Percentiles rank a stretch among this genome's conserved stretches.
Evolutionary conservation across 2,797 vertebrate genomes (phyloP).

Genomic region (Alosa sapidissima): DNA sequence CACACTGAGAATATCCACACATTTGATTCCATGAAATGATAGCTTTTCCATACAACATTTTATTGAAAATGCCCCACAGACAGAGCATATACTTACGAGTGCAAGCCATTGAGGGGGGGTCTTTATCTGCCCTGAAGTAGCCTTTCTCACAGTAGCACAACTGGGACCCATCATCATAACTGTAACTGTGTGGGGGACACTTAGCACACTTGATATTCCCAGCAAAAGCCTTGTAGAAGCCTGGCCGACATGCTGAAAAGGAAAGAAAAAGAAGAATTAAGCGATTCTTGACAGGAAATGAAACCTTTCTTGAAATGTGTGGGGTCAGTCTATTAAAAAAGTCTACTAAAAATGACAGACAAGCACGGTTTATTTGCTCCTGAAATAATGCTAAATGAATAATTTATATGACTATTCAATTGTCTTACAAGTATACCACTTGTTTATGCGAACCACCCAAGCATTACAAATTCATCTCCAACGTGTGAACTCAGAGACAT

Average conservation of each 20-base stretch:
- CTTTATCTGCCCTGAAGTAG: slow-evolving; percentile 91
- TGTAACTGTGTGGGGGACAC: slow-evolving; percentile 91
- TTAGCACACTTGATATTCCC: slow-evolving; percentile 93
- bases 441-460: not conserved
- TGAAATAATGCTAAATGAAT: not conserved
- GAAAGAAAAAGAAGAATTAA: slow-evolving; percentile 26
- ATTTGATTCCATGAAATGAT: not conserved
- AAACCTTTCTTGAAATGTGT: not conserved
- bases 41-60: not conserved
- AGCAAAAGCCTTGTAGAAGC: slow-evolving; percentile 94
- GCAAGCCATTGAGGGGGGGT: slow-evolving; percentile 94
- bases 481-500: not conserved
- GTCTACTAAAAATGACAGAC: not conserved
- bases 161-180: slow-evolving; percentile 81
- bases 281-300: not conserved
- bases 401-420: not conserved
- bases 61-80: not conserved
- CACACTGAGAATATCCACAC: not conserved
- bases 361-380: not conserved
- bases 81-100: slow-evolving; percentile 76
- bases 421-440: not conserved
- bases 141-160: slow-evolving; percentile 89
- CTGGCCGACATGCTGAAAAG: slow-evolving; percentile 84
- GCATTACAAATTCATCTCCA: not conserved
- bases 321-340: not conserved